Evolutionary conservation across 2,113 vertebrate species (phyloP), one percentile per base, ranked within the genome.

Genomic region (Tetrao urogallus): DNA sequence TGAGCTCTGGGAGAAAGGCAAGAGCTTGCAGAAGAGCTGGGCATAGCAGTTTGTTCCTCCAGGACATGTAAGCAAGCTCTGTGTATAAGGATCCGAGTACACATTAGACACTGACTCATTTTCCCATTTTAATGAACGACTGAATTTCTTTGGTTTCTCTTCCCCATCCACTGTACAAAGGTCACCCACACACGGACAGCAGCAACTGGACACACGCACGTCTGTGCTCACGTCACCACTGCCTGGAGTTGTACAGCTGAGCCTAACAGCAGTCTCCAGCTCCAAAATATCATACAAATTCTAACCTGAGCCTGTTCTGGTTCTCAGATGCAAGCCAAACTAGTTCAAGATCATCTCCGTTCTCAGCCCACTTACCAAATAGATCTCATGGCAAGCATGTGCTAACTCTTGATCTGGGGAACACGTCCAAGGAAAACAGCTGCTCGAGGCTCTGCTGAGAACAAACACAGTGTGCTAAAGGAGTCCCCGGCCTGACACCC

Each of bases 401-500:
- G 94, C 91, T 94, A 91, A 94, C 93, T 94, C 94, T 94, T 91
- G 82, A 94, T 86, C 88, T 86, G 72, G 95, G 94, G 96, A 96
- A 95, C 32, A 4, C 70, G 43, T 96, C 96, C 96, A 97, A 96
- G 88, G 77, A 86, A 86, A 96, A 91, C 88, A 95, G 96, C 95
- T 97, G 96, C 94, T 94, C 82, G 86, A 93, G 84, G 94, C 94
- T 93, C 95, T 86, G 14, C 86, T 60, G 84, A 52, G 0, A 94
- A 20, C 38, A 91, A 95, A 97, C 84, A 6, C 89, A 6, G 65
- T 78, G 92, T 93, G 84, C 92, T 96, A 69, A 91, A 93, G 93
- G 75, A 93, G 85, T 77, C 91, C 90, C 71, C 57, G 2, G 84
- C 69, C 95, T 82, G 82, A 89, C 93, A 83, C 34, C 18, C 75